Evolutionary conservation across 2,113 vertebrate genomes (phyloP), one percentile per base, ranked within the genome.

Genomic region (Opisthocomus hoazin): DNA sequence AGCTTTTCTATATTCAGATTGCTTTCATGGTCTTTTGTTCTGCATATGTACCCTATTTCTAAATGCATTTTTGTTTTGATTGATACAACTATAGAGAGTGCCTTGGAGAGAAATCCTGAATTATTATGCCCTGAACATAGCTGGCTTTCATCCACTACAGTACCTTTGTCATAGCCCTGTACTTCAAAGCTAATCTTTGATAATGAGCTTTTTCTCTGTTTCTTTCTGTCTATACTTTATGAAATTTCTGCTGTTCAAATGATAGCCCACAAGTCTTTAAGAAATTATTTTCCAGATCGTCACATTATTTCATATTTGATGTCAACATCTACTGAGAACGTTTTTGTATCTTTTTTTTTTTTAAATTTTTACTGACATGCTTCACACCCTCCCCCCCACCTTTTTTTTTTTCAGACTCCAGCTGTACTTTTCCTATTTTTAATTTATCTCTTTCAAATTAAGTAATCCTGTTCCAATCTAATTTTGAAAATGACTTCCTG

Each of bases 101-200:
- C 64, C 70, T 96, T 87, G 46, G 93, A 95, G 84, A 93, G 89
- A 97, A 94, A 77, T 0, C 4, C 37, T 95, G 88, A 97, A 96
- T 93, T 90, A 96, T 97, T 96, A 96, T 97, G 81, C 22, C 69
- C 81, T 93, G 82, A 95, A 84, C 64, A 77, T 75, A 96, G 70
- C 71, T 95, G 60, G 26, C 94, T 96, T 98, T 95, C 41, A 96
- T 97, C 94, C 86, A 94, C 54, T 84, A 45, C 48, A 50, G 16
- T 94, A 96, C 91, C 86, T 94, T 96, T 96, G 94, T 97, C 68
- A 92, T 46, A 94, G 75, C 3, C 53, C 75, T 45, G 51, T 43
- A 94, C 73, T 96, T 97, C 84, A 97, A 98, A 97, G 96, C 53
- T 74, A 88, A 41, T 88, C 78, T 96, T 93, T 90, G 89, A 93